These are phyloP conservation scores for Dinoponera quadriceps DNA, from an alignment of 1,140 invertebrate species.

Conservation along the genomic window DNA sequence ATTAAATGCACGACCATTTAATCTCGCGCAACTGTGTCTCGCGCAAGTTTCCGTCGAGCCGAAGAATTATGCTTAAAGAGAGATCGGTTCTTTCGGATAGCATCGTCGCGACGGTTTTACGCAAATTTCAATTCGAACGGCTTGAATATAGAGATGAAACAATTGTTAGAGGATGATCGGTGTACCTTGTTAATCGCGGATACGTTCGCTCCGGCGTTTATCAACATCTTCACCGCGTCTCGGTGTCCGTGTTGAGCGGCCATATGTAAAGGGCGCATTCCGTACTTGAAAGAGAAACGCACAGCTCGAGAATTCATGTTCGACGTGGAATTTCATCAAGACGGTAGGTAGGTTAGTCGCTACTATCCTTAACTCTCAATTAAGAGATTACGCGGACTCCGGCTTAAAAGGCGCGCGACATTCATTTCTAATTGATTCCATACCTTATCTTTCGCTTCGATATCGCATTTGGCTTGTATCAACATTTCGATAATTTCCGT, in stretches of 20 bases:
- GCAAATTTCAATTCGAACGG: no score
- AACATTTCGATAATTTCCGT: conserved; percentile 91
- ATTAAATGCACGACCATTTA: conserved; percentile 20
- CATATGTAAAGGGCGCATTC: conserved; percentile 93
- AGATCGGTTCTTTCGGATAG: not conserved
- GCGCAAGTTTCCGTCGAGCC: not conserved
- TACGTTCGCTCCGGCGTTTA: conserved; percentile 91
- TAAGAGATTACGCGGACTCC: no score
- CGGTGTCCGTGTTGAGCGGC: conserved; percentile 93
- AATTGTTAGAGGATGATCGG: conserved; percentile 17
- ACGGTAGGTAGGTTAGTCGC: not conserved
- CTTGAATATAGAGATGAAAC: no score
- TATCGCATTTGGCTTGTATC: conserved; percentile 90
- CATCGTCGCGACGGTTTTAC: no score
- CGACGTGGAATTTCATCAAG: conserved; percentile 52
- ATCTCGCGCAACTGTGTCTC: not conserved
- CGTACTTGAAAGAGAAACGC: conserved; percentile 87
- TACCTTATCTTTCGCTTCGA: conserved; percentile 92
- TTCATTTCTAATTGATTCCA: conserved; percentile 53
- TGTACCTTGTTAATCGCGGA: conserved; percentile 92
- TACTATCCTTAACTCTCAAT: no score
- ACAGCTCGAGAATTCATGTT: conserved; percentile 46
- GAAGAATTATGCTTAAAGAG: not conserved
- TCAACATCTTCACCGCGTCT: conserved; percentile 90
- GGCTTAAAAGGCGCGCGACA: no score